Evolutionary conservation across 2,113 vertebrate species (phyloP).

Genomic region (Irena cyanogastra): DNA sequence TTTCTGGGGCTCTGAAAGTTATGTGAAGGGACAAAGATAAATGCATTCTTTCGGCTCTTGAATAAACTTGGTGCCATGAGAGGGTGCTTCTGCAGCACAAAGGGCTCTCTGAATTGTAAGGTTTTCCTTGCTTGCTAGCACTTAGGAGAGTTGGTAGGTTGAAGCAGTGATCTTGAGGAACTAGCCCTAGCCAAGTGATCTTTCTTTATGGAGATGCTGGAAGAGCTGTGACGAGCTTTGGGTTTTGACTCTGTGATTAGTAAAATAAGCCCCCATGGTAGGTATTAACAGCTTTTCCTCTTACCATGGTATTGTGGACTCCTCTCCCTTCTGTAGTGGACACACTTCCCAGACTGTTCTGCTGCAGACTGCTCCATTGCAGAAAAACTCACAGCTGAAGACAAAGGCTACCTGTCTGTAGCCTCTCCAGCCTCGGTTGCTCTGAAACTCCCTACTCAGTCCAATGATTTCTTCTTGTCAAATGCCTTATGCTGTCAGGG

Average conservation of each 20-base stretch:
- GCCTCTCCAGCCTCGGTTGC: not conserved
- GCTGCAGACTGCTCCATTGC: not conserved
- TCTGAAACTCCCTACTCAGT: not conserved
- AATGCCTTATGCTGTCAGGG: not conserved
- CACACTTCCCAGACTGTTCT: not conserved
- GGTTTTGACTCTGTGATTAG: not conserved
- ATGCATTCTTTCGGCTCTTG: not conserved
- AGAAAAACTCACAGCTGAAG: not conserved
- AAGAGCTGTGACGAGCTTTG: not conserved
- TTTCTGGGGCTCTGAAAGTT: not conserved
- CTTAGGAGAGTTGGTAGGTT: not conserved
- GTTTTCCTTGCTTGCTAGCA: rapidly evolving
- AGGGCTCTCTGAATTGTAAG: not conserved
- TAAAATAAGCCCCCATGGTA: not conserved
- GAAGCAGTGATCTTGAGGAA: not conserved
- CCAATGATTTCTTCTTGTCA: not conserved
- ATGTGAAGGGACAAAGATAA: not conserved
- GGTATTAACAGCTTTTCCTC: not conserved
- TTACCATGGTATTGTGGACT: not conserved
- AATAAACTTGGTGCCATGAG: not conserved
- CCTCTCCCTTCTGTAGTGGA: not conserved
- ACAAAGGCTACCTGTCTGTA: not conserved
- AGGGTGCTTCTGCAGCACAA: not conserved
- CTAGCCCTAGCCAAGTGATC: not conserved
- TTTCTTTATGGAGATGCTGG: not conserved